Base-by-base conservation (phyloP, 2,888 invertebrate species). In the Zele albiditarsus region DNA sequence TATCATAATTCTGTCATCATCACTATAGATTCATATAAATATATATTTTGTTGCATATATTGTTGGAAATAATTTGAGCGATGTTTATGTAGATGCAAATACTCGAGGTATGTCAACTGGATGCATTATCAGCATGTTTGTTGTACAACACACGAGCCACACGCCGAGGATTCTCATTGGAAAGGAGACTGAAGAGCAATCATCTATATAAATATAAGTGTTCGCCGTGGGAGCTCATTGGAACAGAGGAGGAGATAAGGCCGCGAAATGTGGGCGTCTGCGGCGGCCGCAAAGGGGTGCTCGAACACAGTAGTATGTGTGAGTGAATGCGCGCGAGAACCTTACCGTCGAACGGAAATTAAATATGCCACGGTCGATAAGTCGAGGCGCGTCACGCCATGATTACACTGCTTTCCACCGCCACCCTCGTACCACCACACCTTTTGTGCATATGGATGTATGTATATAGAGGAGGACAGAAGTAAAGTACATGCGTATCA, bases 331-430 rank as follows among this genome's bases (percentile, higher is more conserved):
- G 71, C 72, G 77, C 73, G 78, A 70, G 63, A 68, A 65, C 63
- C 46, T 67, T 66, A 73, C 82, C 82, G 84, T 85, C 83, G 85
- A 88, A 85, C 89, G 89, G 89, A 89, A 89, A 89, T 89, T 89
- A 89, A 89, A 89, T 89, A 89, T 89, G 88, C 88, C 88, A 87
- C 85, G 86, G 86, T 87, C 88, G 89, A 89, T 89, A 89, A 89
- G 89, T 89, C 86, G 71, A 58, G 60, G 71, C 71, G 77, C 66
- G 76, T 33, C 46, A 71, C 67, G 49, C 60, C 62, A 46, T 42
- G 58, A 62, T 38, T 58, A 16, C 27, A 33, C 42, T 31, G 28
- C 27, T 28, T n/a, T n/a, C 68, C 62, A 31, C n/a, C 27, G 63
- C 71, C 62, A 81, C 82, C 81, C 82, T 75, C 46, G 4, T 4